Evolutionary conservation across 2,797 vertebrate species (phyloP).

Genomic region (Huso huso): DNA sequence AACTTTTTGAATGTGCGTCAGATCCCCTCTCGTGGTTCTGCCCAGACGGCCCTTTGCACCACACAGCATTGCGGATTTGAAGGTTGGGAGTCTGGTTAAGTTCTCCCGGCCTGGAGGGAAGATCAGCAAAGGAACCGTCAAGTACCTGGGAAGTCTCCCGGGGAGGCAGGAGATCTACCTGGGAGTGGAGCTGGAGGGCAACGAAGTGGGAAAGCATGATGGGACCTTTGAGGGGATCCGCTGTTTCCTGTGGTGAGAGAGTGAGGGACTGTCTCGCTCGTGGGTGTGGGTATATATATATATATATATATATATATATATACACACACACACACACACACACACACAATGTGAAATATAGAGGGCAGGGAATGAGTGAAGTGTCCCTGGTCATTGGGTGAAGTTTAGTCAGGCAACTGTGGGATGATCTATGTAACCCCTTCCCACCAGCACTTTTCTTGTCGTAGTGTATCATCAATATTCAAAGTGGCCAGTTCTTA

Average conservation of each 20-base stretch:
- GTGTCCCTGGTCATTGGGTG: too few relatives aligned
- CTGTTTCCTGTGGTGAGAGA: slow-evolving; percentile 19
- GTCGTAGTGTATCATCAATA: too few relatives aligned
- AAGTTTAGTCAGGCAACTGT: too few relatives aligned
- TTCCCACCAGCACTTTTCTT: too few relatives aligned
- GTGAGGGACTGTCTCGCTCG: background rate
- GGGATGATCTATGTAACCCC: too few relatives aligned
- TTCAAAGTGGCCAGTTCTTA: too few relatives aligned
- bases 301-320: too few relatives aligned
- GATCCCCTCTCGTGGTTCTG: background rate
- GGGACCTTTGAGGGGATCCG: slow-evolving; percentile 19
- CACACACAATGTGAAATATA: too few relatives aligned
- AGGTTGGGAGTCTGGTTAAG: slow-evolving; percentile 22
- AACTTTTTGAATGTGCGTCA: slow-evolving; percentile 2
- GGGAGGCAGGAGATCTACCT: slow-evolving; percentile 19
- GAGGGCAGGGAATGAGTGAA: too few relatives aligned
- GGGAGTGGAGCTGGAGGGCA: slow-evolving; percentile 22
- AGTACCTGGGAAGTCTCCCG: slow-evolving; percentile 14
- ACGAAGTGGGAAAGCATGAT: slow-evolving; percentile 14
- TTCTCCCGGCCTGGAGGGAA: slow-evolving; percentile 19
- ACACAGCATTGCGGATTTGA: slow-evolving; percentile 16
- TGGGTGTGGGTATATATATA: too few relatives aligned
- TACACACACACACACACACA: too few relatives aligned
- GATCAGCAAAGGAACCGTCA: slow-evolving; percentile 21
- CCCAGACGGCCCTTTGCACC: slow-evolving; percentile 15